These are phyloP conservation scores for Psophia crepitans DNA, from an alignment of 2,113 vertebrate genomes.

Conservation along the genomic window DNA sequence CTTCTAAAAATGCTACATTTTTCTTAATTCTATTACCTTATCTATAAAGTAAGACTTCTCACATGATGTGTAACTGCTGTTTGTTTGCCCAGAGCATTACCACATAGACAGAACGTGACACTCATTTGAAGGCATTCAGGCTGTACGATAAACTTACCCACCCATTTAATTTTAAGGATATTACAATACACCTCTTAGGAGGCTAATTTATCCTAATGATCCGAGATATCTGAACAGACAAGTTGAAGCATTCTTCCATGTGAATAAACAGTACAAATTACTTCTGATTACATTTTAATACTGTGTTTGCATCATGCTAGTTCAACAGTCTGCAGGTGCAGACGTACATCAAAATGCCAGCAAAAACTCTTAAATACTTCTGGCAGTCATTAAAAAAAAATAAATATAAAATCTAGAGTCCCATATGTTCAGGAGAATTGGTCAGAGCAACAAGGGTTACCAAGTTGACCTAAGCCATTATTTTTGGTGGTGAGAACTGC, in stretches of 20 bases:
- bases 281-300: not conserved
- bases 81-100: not conserved
- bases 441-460: not conserved
- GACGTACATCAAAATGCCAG: not conserved
- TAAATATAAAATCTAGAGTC: not conserved
- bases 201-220: not conserved
- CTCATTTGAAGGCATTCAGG: not conserved
- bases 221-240: not conserved
- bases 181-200: not conserved
- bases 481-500: not conserved
- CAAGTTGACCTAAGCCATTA: not conserved
- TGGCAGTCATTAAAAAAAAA: not conserved
- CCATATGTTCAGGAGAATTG: not conserved
- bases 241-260: not conserved
- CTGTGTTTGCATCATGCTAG: not conserved
- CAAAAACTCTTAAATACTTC: not conserved
- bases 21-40: constrained; percentile 9
- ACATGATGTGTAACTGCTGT: not conserved
- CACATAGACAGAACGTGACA: not conserved
- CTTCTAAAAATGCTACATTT: not conserved
- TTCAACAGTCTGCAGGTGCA: not conserved
- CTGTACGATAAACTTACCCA: not conserved
- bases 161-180: not conserved
- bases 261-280: not conserved
- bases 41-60: not conserved